Evolutionary conservation across 2,113 vertebrate genomes (phyloP).

Genomic region (Channa maculata): DNA sequence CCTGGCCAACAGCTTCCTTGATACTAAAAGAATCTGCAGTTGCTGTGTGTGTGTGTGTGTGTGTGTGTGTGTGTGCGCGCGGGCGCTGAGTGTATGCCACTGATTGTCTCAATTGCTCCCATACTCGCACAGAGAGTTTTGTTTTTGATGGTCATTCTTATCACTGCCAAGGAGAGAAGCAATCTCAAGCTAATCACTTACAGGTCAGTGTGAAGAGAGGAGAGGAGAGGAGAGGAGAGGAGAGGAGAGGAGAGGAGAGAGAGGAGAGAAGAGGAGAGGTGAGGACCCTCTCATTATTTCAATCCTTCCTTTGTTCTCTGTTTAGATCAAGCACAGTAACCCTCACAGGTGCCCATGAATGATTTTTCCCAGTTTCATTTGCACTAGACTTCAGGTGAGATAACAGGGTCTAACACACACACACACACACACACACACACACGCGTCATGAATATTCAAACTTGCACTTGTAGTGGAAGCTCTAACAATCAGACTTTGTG

Average conservation of each 20-base stretch:
- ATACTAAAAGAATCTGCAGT: constrained; percentile 72
- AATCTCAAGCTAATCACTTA: constrained; percentile 1
- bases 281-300: background rate
- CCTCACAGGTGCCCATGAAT: constrained; percentile 33
- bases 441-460: constrained; percentile 43
- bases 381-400: background rate
- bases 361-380: constrained; percentile 29
- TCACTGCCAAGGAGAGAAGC: background rate
- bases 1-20: constrained; percentile 67
- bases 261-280: background rate
- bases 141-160: constrained; percentile 17
- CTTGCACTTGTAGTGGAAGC: background rate
- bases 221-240: background rate
- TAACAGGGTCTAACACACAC: background rate
- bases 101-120: constrained; percentile 44
- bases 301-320: constrained; percentile 15
- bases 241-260: background rate
- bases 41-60: constrained; percentile 34
- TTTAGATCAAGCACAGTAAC: background rate
- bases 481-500: constrained; percentile 28
- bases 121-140: constrained; percentile 39
- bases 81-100: constrained; percentile 13
- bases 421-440: constrained; percentile 1
- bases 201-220: background rate
- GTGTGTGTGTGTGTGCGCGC: constrained; percentile 21